phyloP scores from a whole-genome alignment of 2,888 invertebrate genomes.

The Stenichneumon culpator region DNA sequence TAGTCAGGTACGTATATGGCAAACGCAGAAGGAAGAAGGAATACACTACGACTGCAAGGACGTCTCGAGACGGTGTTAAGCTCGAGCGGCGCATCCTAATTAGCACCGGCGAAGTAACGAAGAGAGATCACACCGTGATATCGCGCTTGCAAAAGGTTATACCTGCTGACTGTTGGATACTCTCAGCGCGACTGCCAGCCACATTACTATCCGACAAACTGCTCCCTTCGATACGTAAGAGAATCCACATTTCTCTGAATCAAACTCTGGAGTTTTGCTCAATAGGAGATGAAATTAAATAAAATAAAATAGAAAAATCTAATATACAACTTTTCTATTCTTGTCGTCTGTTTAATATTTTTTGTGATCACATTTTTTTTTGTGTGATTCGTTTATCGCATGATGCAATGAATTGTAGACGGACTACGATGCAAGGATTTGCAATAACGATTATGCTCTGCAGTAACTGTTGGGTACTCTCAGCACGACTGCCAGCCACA shows the following conservation, averaged over 20 bases:
- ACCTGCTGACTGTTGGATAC: neutral
- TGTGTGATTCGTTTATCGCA: neutral
- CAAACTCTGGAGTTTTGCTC: neutral
- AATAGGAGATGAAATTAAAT: neutral
- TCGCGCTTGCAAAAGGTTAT: conserved; percentile 52
- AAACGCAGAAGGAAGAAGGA: conserved; percentile 54
- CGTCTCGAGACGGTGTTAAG: conserved; percentile 67
- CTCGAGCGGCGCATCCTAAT: conserved; percentile 72
- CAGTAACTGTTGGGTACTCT: conserved; percentile 4
- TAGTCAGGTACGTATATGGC: conserved; percentile 67
- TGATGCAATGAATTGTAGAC: too few relatives aligned
- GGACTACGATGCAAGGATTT: too few relatives aligned
- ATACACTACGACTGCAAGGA: conserved; percentile 62
- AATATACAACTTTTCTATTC: neutral
- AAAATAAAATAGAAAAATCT: neutral
- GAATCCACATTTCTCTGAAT: neutral
- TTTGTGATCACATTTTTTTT: neutral
- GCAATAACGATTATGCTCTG: too few relatives aligned
- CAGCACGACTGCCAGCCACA: neutral
- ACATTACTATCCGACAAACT: conserved; percentile 6
- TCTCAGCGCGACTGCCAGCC: neutral
- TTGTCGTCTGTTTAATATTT: neutral
- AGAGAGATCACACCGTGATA: conserved; percentile 71
- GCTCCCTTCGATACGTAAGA: conserved; percentile 2
- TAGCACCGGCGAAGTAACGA: conserved; percentile 71